These are phyloP conservation scores for Xenus cinereus DNA, from an alignment of 2,113 vertebrate genomes.

Conservation along the genomic window DNA sequence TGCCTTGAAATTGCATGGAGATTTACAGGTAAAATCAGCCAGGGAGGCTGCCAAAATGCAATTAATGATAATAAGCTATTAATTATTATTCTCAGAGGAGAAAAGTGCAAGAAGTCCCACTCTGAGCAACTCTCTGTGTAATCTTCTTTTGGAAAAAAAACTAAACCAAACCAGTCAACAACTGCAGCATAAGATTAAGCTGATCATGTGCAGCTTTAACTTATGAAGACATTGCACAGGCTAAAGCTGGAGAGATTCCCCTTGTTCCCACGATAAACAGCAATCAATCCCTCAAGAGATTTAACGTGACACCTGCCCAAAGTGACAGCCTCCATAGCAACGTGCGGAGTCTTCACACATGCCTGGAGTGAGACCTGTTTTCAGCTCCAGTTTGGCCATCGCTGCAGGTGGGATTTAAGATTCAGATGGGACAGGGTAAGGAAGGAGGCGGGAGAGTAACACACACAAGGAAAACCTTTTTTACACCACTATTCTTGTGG, in stretches of 20 bases:
- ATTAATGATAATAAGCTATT: not conserved
- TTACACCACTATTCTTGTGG: fast-evolving
- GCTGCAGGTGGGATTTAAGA: not conserved
- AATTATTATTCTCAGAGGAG: not conserved
- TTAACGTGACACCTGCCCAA: not conserved
- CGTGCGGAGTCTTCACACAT: not conserved
- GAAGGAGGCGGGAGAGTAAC: not conserved
- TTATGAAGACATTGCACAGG: not conserved
- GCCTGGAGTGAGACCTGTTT: not conserved
- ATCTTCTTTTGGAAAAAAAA: not conserved
- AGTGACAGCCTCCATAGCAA: not conserved
- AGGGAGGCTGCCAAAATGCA: not conserved
- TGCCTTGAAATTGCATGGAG: not conserved
- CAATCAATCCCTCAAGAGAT: not conserved
- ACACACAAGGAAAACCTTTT: not conserved
- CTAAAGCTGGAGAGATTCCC: conserved; percentile 29
- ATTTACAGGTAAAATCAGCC: not conserved
- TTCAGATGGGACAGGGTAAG: not conserved
- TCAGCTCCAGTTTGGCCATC: not conserved
- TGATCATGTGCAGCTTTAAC: conserved; percentile 34
- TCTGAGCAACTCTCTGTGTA: not conserved
- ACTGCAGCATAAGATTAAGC: not conserved
- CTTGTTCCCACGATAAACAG: not conserved
- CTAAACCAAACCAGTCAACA: not conserved
- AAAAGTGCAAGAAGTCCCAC: not conserved